Base-by-base conservation (phyloP, 2,797 vertebrate species). In the Macropodus opercularis region DNA sequence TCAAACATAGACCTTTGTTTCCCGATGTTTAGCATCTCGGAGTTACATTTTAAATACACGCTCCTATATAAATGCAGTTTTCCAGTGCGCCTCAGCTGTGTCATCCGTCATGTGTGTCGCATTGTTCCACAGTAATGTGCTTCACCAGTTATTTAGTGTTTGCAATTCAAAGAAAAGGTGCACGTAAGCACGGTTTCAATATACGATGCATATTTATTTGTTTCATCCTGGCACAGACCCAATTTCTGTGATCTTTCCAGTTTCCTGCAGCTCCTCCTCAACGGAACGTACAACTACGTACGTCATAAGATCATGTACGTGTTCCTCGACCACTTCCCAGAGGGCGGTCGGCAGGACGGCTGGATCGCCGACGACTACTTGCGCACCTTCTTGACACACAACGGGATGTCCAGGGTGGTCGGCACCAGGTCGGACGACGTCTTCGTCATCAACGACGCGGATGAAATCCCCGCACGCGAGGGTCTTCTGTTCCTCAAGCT, bases 311-410 rank as follows among this genome's bases (percentile, higher is more conserved):
- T 99, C 79, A 92, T 98, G 24, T 99, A 98, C 0, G 94, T 99
- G 80, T 99, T 97, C 88, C 92, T 99, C 43, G 92, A 99, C 89
- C 98, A 99, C 87, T 99, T 99, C 32, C 98, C 98, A 0, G 93
- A 90, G 0, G 97, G 98, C 0, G 98, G 98, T 2, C 94, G 95
- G 42, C 96, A 98, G 89, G 96, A 99, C 0, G 98, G 98, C 60
- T 99, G 98, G 98, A 98, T 99, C 5, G 97, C 95, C 0, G 98
- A 98, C 0, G 97, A 99, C 86, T 99, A 99, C 83, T 87, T 99
- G 82, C 95, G 98, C 19, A 98, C 98, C 23, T 99, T 94, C 75
- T 92, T 98, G 64, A 97, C 96, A 0, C 94, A 77, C 15, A 93
- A 98, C 0, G 97, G 98, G 18, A 72, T 98, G 77, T 87, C 94